Evolutionary conservation across 2,113 vertebrate genomes (phyloP).

Genomic region (Lepisosteus oculatus): DNA sequence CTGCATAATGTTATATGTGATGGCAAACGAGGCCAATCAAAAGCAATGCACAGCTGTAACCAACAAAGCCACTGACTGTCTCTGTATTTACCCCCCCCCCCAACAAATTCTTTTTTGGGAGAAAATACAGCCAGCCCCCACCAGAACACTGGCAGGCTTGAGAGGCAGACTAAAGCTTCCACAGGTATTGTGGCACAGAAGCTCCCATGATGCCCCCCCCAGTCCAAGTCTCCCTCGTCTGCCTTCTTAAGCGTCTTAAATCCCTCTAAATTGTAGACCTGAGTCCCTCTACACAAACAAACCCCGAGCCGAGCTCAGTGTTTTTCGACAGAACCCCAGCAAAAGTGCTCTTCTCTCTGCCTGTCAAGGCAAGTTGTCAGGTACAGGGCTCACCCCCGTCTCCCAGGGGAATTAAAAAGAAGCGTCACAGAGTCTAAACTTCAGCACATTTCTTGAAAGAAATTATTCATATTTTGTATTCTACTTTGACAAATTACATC

Average conservation of each 20-base stretch:
- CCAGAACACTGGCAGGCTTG: no score
- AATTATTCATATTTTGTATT: no score
- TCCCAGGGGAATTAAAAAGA: constrained; percentile 46
- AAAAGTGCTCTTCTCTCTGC: constrained; percentile 46
- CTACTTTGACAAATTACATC: no score
- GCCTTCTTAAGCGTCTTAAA: constrained; percentile 22
- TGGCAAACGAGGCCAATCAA: no score
- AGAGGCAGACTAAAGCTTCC: no score
- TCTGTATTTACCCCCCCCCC: no score
- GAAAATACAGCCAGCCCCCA: no score
- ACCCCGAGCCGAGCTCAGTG: background rate
- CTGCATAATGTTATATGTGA: no score
- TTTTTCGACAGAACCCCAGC: constrained; percentile 35
- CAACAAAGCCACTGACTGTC: no score
- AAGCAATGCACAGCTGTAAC: no score
- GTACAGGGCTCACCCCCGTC: background rate
- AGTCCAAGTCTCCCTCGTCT: constrained; percentile 8
- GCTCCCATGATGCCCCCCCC: background rate
- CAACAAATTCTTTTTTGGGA: no score
- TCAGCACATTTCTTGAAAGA: background rate
- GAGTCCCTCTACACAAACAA: constrained; percentile 22
- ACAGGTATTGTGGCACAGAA: no score
- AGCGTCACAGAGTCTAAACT: constrained; percentile 35
- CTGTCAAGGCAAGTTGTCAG: constrained; percentile 48
- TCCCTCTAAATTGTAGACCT: constrained; percentile 26